A percentile compares a stretch with the other conserved stretches of the same genome.
Conservation (phyloP, 1,140 invertebrate genomes). For the Meloidogyne floridensis region DNA sequence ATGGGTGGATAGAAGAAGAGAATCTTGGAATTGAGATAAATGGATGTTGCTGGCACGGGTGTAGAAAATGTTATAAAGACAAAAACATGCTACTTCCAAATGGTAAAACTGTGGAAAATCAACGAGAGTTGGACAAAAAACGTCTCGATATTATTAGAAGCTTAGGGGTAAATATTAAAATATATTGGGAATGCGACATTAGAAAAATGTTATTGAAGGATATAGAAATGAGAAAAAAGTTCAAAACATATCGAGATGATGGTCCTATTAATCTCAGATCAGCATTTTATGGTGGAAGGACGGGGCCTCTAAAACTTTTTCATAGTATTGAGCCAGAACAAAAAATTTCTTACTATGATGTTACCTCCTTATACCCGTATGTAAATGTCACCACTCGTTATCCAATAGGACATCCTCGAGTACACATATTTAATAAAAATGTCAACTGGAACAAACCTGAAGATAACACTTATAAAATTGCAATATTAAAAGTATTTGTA, state of each 20-base stretch:
- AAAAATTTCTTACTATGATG: constrained; percentile 16
- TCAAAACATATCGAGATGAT: not conserved
- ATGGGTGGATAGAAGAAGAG: constrained; percentile 13
- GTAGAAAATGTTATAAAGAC: not conserved
- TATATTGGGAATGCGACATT: constrained; percentile 20
- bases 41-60: not conserved
- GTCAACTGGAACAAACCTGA: constrained; percentile 11
- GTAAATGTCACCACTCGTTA: constrained; percentile 7
- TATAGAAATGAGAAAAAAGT: not conserved
- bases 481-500: constrained; percentile 18
- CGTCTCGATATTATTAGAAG: not conserved
- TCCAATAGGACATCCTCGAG: constrained; percentile 2
- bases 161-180: not conserved
- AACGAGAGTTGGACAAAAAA: not conserved
- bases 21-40: not conserved
- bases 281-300: constrained; percentile 5
- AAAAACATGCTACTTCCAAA: constrained; percentile 3
- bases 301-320: not conserved
- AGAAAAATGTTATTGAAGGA: not conserved
- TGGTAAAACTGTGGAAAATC: not conserved
- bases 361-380: constrained; percentile 8
- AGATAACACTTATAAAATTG: not conserved
- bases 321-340: not conserved
- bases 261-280: not conserved
- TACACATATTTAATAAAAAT: not conserved